Evolutionary conservation across 2,797 vertebrate genomes (phyloP).

Genomic region (Lithobates pipiens): DNA sequence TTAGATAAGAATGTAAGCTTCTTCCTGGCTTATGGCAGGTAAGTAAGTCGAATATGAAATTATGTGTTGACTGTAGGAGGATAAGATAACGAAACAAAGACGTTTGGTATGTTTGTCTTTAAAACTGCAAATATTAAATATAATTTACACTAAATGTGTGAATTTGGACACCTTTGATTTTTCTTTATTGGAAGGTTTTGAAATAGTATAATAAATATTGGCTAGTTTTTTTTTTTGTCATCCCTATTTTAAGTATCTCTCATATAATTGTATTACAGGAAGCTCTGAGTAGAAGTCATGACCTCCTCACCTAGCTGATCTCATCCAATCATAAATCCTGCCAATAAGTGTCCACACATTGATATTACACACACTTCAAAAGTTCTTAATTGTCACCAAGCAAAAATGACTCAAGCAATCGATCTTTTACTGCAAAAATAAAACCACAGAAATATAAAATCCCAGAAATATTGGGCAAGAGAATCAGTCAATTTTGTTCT

Average conservation of each 20-base stretch:
- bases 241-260: constrained; percentile 34
- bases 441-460: constrained; percentile 21
- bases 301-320: constrained; percentile 37
- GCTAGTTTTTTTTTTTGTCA: constrained; percentile 22
- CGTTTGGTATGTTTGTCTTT: neutral
- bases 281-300: constrained; percentile 30
- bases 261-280: constrained; percentile 49
- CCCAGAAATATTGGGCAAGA: constrained; percentile 5
- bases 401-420: constrained; percentile 37
- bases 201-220: constrained; percentile 21
- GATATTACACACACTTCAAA: constrained; percentile 19
- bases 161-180: neutral
- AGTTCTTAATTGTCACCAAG: constrained; percentile 18
- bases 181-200: constrained; percentile 45
- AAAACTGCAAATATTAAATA: neutral
- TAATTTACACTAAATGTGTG: constrained; percentile 1
- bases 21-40: no score
- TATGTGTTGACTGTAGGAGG: no score
- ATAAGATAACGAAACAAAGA: no score
- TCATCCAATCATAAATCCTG: constrained; percentile 27
- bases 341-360: constrained; percentile 33
- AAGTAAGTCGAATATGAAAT: no score
- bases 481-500: neutral
- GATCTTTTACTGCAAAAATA: constrained; percentile 13
- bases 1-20: no score